Base-by-base conservation (phyloP, 2,888 invertebrate species). In the Mimas tiliae region DNA sequence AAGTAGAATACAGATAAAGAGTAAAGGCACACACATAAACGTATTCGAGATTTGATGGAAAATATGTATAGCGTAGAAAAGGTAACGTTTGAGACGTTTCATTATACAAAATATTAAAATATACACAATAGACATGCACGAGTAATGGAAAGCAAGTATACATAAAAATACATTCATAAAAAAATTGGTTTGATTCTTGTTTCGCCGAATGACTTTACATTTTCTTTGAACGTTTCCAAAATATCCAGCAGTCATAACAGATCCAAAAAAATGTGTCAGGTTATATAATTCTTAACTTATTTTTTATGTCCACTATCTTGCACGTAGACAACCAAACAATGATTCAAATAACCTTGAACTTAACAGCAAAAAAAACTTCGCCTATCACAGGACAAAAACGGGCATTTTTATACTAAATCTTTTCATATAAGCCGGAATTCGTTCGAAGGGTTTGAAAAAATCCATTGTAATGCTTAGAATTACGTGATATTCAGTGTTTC, bases 21-120 rank as follows among this genome's bases (percentile, higher is more conserved):
- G 73, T 70, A 68, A 84, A 85, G 85, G 84, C 85, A 85, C 85
- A 75, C 76, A 75, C 55, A 68, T 77, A 76, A 77, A 78, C 72
- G 67, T 79, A 77, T 72, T 51, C 63, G 64, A 72, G 62, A 74
- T 55, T 74, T 55, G 42, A 55, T 16, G 33, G 65, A 19, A 65
- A 58, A 45, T 64, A 45, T 21, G 19, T 38, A 51, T 16, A 38
- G 14, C 12, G 38, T 51, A 51, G 21, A 34, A 51, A 19, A n/a
- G 16, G 9, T 1, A 27, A 27, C 27, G n/a, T n/a, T n/a, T n/a
- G n/a, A n/a, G n/a, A 27, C 27, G 27, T 27, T 4, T 45, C 38
- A 64, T 12, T 11, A 33, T 38, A 55, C 6, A 11, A n/a, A 42
- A 42, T 8, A 45, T 34, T 50, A 7, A 42, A 9, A 11, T 42